Evolutionary conservation across 1,140 invertebrate species (phyloP).

Genomic region (Drosophila kanapiae): DNA sequence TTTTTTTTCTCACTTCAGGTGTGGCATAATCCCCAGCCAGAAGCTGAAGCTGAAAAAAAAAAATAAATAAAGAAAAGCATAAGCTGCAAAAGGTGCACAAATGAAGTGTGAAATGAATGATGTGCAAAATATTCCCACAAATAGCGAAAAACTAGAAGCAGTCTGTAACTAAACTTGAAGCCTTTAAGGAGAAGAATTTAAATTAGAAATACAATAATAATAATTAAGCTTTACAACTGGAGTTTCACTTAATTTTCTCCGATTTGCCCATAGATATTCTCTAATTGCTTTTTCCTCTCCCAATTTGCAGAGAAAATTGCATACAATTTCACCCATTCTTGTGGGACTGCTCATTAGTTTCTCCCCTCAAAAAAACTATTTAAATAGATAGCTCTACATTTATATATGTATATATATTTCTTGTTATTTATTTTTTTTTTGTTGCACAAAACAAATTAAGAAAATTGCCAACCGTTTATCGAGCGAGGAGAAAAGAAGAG

Average conservation of each 20-base stretch:
- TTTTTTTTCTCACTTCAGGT: conserved; percentile 32
- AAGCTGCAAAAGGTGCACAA: conserved; percentile 29
- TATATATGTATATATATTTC: conserved; percentile 13
- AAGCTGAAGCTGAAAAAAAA: conserved; percentile 1
- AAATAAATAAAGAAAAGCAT: conserved; percentile 10
- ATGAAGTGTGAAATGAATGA: conserved; percentile 48
- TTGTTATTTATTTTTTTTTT: conserved; percentile 25
- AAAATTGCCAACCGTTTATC: conserved; percentile 67
- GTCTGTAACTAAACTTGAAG: conserved; percentile 4
- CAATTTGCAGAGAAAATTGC: neutral
- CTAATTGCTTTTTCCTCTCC: conserved; percentile 15
- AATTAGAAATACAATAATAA: neutral
- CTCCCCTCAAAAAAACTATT: conserved; percentile 21
- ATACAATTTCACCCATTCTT: conserved; percentile 31
- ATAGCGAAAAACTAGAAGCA: conserved; percentile 6
- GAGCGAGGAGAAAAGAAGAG: conserved; percentile 28
- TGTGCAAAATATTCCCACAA: conserved; percentile 37
- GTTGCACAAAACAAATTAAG: conserved; percentile 52
- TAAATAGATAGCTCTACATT: conserved; percentile 40
- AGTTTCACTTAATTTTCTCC: conserved; percentile 10
- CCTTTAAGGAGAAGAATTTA: neutral
- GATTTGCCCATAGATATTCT: neutral
- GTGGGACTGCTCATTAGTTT: conserved; percentile 37
- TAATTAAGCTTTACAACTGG: neutral
- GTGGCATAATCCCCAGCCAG: conserved; percentile 32